Base-by-base conservation (phyloP, 2,113 vertebrate species). In the Leiothrix lutea region DNA sequence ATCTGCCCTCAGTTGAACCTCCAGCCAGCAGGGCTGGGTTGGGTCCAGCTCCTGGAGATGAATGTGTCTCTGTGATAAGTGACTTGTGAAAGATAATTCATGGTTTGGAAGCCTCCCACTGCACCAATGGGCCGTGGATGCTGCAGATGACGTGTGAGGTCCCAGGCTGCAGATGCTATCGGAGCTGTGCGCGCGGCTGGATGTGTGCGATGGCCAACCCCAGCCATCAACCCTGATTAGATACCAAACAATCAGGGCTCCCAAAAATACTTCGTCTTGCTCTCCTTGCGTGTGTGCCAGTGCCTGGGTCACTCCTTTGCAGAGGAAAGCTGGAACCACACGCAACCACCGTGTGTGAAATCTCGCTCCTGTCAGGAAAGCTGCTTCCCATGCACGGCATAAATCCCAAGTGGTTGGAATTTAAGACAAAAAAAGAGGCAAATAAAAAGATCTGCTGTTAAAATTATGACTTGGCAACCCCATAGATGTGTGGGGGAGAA, bases 391-490 rank as follows among this genome's bases (percentile, higher is more conserved):
- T 83, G 26, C 82, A 12, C 75, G 3, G 82, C 64, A 11, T 62
- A 73, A 93, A 94, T 83, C 91, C 94, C 75, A 14, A 92, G 64
- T 6, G 64, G 51, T 14, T 73, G 75, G 42, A 82, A 74, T 90
- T 88, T 62, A 73, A 90, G 54, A 47, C 36, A 4, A 66, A 82
- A 66, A 70, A 90, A 80, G 44, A 48, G 66, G 48, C 86, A 95
- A 94, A 95, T 92, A 74, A 92, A 93, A 94, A 70, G 47, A 88
- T 92, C 53, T 88, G 72, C 53, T 78, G 82, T 93, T 88, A 90
- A 96, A 96, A 93, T 93, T 78, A 93, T 47, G 64, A 54, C 86
- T 95, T 95, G 95, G 94, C 95, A 90, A 70, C 72, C 53, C 48
- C 5, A 0, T 56, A 8, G 18, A 53, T 67, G 47, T 67, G 83